phyloP scores from a whole-genome alignment of 2,888 invertebrate genomes.

The Branchellion lobata region DNA sequence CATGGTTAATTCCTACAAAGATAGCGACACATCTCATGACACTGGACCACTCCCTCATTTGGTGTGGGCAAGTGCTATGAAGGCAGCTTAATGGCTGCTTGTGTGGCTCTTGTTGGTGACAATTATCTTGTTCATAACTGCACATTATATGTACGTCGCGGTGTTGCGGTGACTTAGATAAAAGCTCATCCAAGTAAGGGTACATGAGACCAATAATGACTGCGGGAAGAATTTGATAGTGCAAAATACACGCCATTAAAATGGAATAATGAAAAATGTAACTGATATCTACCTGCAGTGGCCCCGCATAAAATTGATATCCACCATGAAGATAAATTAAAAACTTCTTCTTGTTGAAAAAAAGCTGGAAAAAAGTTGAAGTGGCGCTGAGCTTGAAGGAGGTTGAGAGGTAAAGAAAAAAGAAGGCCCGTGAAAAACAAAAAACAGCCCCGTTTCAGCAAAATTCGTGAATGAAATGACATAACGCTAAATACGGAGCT shows the following conservation, averaged over 20 bases:
- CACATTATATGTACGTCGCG: too few relatives aligned
- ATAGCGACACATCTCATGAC: conserved; percentile 64
- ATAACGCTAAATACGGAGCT: too few relatives aligned
- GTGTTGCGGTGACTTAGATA: conserved; percentile 57
- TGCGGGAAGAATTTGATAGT: conserved; percentile 53
- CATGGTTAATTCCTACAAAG: conserved; percentile 64
- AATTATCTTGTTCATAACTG: not conserved
- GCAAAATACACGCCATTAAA: not conserved
- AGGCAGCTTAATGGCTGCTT: not conserved
- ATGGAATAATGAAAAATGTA: too few relatives aligned
- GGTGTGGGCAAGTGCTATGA: conserved; percentile 44
- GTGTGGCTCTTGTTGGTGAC: not conserved
- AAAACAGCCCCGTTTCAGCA: conserved; percentile 18
- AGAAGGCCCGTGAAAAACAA: conserved; percentile 61
- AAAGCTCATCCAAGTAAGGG: conserved; percentile 60
- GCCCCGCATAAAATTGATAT: conserved; percentile 62
- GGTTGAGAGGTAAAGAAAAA: conserved; percentile 61
- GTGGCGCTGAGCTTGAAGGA: conserved; percentile 58
- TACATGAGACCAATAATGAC: conserved; percentile 62
- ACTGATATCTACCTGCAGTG: conserved; percentile 58
- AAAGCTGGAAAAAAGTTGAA: conserved; percentile 55
- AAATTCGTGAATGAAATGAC: not conserved
- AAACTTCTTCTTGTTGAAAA: conserved; percentile 51
- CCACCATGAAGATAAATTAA: conserved; percentile 62
- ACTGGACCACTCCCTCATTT: conserved; percentile 62